Base-by-base conservation (phyloP, 2,888 invertebrate species). In the Cynaeus angustus region DNA sequence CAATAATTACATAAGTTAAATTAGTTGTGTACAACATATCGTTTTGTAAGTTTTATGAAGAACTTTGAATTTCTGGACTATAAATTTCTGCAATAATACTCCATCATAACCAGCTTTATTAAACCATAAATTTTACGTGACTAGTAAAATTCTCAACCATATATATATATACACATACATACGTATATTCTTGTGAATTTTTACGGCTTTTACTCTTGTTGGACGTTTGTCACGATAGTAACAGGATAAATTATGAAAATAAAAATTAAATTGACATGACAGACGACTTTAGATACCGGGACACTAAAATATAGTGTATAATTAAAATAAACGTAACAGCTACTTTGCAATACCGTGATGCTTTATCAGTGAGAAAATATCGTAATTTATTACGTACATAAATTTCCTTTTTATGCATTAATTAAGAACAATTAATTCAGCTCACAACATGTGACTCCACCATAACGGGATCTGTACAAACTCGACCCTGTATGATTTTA, bases 41-140 rank as follows among this genome's bases (percentile, higher is more conserved):
- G 43, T 58, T 43, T 58, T 58, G 16, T 43, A 21, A 21, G 12
- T 30, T 61, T 61, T 61, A 61, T 61, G 46, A 62, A 52, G 61
- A 48, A 62, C 16, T 48, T 62, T 21, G 12, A 13, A 48, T 50
- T 38, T 26, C 38, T 37, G 61, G 30, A 37, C 38, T 62, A 52
- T 62, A 62, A 62, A 50, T 62, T 50, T 48, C 13, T n/a, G 43
- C 48, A 61, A 61, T 61, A 58, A 45, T 58, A 45, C 58, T 8
- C 28, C 46, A 46, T 62, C 50, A 62, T 52, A 52, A 52, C 62
- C 41, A n/a, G 41, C 62, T 64, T 64, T 64, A 64, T 64, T 64
- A 53, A 64, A 64, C 64, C 43, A 37, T 64, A 64, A 64, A 64
- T 64, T 53, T 64, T 64, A 64, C 64, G 64, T 64, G 52, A 52